These are phyloP conservation scores for Galemys pyrenaicus DNA, from an alignment of 2,113 vertebrate species.

Conservation along the genomic window DNA sequence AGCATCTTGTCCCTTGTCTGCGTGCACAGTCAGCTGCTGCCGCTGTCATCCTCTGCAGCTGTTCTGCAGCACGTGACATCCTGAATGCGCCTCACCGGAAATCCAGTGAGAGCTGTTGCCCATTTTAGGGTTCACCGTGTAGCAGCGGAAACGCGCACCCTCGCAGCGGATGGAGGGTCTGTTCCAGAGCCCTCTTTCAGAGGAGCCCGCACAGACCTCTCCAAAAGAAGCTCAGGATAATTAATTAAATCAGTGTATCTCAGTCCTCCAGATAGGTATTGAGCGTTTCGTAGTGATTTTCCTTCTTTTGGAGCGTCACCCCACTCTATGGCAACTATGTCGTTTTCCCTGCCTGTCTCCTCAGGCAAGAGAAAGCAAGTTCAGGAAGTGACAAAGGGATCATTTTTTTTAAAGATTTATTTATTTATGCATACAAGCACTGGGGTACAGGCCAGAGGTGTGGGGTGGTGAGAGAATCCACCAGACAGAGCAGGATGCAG, in stretches of 20 bases:
- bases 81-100: conserved; percentile 62
- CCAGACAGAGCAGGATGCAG: too few relatives aligned
- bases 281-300: neutral
- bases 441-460: too few relatives aligned
- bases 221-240: conserved; percentile 7
- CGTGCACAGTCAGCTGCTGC: neutral
- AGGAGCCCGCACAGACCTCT: neutral
- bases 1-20: neutral
- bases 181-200: neutral
- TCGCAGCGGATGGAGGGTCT: conserved; percentile 6
- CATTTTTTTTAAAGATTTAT: too few relatives aligned
- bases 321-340: neutral
- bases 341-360: neutral
- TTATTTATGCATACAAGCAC: too few relatives aligned
- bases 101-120: neutral
- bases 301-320: conserved; percentile 12
- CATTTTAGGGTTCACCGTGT: conserved; percentile 32
- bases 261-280: conserved; percentile 8
- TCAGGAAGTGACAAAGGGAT: conserved; percentile 9
- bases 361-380: conserved; percentile 53
- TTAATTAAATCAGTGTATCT: conserved; percentile 53
- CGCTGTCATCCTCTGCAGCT: conserved; percentile 65
- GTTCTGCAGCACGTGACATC: conserved; percentile 56
- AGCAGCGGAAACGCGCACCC: conserved; percentile 55
- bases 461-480: too few relatives aligned